phyloP scores from a whole-genome alignment of 1,140 invertebrate genomes.

The Drosophila repletoides region DNA sequence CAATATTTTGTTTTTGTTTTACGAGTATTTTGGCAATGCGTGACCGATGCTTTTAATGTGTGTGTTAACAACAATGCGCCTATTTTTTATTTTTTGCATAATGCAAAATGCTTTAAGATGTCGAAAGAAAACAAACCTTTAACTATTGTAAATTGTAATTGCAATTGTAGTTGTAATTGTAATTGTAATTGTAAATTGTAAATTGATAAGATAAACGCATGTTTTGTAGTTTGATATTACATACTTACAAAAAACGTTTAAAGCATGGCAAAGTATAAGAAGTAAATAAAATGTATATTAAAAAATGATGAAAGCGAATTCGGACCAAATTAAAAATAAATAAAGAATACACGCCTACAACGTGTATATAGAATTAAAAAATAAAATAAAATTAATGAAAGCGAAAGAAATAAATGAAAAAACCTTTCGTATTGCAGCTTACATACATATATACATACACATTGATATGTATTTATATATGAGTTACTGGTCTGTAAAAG shows the following conservation, averaged over 20 bases:
- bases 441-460: neutral
- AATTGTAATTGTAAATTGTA: too few species aligned
- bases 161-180: too few species aligned
- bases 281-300: neutral
- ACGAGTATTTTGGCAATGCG: conserved; percentile 69
- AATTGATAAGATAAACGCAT: conserved; percentile 60
- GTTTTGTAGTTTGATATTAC: conserved; percentile 65
- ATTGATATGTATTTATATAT: neutral
- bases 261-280: conserved; percentile 67
- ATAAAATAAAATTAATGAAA: conserved; percentile 1
- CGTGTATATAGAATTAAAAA: conserved; percentile 13
- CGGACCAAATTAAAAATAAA: conserved; percentile 2
- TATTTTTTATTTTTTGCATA: conserved; percentile 49
- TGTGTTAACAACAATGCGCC: conserved; percentile 65
- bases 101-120: conserved; percentile 58
- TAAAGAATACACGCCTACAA: conserved; percentile 27
- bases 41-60: conserved; percentile 66
- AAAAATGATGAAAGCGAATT: conserved; percentile 26
- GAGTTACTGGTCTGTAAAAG: neutral
- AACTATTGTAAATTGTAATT: too few species aligned
- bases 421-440: neutral
- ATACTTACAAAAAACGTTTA: conserved; percentile 60
- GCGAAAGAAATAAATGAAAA: conserved; percentile 7
- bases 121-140: conserved; percentile 56
- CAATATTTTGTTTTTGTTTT: conserved; percentile 30